These are phyloP conservation scores for Balaeniceps rex DNA, from an alignment of 2,113 vertebrate genomes.

Conservation along the genomic window DNA sequence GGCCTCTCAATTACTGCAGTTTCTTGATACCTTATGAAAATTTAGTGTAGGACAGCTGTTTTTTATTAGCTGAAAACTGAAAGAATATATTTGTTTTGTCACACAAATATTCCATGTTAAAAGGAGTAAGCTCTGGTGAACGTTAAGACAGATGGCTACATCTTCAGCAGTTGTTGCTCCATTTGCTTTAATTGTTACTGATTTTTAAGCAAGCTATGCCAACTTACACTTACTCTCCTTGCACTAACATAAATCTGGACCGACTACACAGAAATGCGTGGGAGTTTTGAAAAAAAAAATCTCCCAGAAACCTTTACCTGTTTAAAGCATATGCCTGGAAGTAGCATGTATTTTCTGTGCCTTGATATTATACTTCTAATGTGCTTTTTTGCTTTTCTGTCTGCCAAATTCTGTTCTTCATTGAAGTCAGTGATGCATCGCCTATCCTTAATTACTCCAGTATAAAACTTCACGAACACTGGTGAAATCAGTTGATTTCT, in stretches of 20 bases:
- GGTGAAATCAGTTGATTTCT: background rate
- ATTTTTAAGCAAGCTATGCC: background rate
- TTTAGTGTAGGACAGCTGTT: background rate
- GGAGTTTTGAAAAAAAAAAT: background rate
- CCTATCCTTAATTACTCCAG: background rate
- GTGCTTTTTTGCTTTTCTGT: background rate
- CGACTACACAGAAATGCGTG: background rate
- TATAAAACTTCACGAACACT: background rate
- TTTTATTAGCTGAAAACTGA: background rate
- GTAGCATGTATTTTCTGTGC: slow-evolving; percentile 54
- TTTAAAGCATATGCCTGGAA: slow-evolving; percentile 28
- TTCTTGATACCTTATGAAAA: background rate
- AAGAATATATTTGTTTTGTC: background rate
- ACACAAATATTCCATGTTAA: background rate
- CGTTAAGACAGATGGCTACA: background rate
- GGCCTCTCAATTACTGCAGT: background rate
- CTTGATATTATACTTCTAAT: slow-evolving; percentile 12
- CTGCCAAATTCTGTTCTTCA: slow-evolving; percentile 24
- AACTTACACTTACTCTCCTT: background rate
- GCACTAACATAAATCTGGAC: background rate
- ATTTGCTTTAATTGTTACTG: background rate
- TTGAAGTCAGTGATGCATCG: slow-evolving; percentile 26
- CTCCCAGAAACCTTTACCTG: background rate
- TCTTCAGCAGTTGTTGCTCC: background rate
- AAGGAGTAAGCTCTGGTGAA: background rate